A percentile compares a stretch with the other conserved stretches of the same genome.
Evolutionary conservation across 2,113 vertebrate genomes (phyloP).

Genomic region (Pollimyrus isidori): DNA sequence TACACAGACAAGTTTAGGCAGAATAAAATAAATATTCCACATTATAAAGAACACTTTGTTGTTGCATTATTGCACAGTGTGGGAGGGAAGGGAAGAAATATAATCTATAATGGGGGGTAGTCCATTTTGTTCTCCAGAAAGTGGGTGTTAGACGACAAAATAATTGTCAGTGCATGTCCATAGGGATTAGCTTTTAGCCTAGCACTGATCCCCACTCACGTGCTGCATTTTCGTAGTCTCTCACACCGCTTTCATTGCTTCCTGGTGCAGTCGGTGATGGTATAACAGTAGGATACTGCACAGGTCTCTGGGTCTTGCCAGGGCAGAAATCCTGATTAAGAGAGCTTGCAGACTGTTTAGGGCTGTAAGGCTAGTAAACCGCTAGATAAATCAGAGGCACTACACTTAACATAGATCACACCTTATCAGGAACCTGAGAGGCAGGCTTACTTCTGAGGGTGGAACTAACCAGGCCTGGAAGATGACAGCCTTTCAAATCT

Average conservation of each 20-base stretch:
- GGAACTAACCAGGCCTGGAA: not conserved
- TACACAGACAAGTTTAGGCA: too few species aligned
- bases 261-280: not conserved
- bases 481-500: not conserved
- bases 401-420: too few species aligned
- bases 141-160: not conserved
- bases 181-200: not conserved
- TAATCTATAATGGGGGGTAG: not conserved
- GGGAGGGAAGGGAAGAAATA: too few species aligned
- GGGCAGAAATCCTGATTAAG: not conserved
- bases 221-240: not conserved
- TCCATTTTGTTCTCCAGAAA: not conserved
- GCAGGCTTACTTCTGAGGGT: not conserved
- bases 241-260: too few species aligned
- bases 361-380: too few species aligned
- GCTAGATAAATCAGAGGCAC: too few species aligned
- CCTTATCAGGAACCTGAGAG: not conserved
- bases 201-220: not conserved
- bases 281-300: not conserved
- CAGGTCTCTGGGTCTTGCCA: not conserved
- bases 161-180: not conserved
- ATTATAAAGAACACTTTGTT: too few species aligned
- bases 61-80: too few species aligned
- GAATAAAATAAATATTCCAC: too few species aligned
- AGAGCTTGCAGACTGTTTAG: not conserved